Base-by-base conservation (phyloP, 2,797 vertebrate species). In the Cyprinodon diabolis region DNA sequence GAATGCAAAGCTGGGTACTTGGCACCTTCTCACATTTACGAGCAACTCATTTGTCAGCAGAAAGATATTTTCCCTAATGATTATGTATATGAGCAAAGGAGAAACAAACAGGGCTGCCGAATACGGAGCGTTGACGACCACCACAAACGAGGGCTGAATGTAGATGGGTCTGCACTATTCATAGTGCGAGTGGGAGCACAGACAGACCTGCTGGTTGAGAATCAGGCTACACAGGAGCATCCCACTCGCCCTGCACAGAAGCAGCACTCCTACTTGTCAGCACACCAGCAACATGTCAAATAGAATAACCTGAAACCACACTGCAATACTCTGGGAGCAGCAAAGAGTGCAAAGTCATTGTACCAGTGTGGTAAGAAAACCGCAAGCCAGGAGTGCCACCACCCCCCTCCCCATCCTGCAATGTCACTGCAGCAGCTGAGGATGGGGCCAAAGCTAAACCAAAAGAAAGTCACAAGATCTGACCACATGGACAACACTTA, bases 51-150 rank as follows among this genome's bases (percentile, higher is more conserved):
- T 76, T 74, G 71, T 88, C 85, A 86, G 86, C 83, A 78, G 76
- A 83, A 90, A 74, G 72, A 40, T 74, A 83, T 75, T 86, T 77
- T 75, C 57, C 75, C 84, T n/a, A 82, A 88, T 87, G 82, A 82
- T 66, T 43, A 49, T 23, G 47, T 52, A 56, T 66, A 52, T 63
- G 14, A 51, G 7, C 6, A 1, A 3, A 0, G 3, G n/a, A 62
- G 54, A 72, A 66, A 67, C 43, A 68, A 45, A 79, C 69, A 65
- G 37, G 19, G 57, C 11, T 52, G 71, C 71, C 78, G 84, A 76
- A 77, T 74, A 79, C 52, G 0, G 68, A 78, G 66, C 48, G 71
- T 74, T 54, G 78, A 77, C 85, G 58, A 66, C 52, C 1, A 30
- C 40, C 75, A 70, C 57, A 69, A 70, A 79, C 63, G 15, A 66